A percentile compares a stretch with the other conserved stretches of the same genome.
Evolutionary conservation across 1,140 invertebrate species (phyloP).

Genomic region (Drosophila leontia): DNA sequence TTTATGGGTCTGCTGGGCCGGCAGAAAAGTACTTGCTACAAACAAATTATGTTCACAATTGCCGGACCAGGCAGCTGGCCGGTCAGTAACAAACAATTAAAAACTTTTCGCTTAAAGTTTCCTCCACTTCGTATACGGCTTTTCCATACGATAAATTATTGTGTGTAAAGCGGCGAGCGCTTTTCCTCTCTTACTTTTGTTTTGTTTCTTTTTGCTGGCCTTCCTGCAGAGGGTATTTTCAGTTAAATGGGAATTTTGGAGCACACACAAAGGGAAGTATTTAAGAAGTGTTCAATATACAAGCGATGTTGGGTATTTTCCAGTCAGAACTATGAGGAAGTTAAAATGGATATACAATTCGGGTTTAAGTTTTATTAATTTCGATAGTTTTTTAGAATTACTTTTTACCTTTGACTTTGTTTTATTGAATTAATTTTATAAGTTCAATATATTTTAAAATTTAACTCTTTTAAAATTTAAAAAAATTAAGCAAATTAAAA

Average conservation of each 20-base stretch:
- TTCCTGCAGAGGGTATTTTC: constrained; percentile 6
- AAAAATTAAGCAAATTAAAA: neutral
- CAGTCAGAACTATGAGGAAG: neutral
- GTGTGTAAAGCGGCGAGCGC: constrained; percentile 45
- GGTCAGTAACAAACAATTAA: constrained; percentile 68
- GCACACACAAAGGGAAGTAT: neutral
- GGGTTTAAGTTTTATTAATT: neutral
- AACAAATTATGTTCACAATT: constrained; percentile 48
- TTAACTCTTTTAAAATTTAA: neutral
- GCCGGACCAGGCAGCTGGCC: constrained; percentile 13
- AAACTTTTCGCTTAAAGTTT: constrained; percentile 73
- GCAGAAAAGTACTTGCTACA: constrained; percentile 32
- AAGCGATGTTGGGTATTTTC: neutral
- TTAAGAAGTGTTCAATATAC: constrained; percentile 8
- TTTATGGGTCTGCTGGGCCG: constrained; percentile 25
- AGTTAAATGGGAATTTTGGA: neutral
- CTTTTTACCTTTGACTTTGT: too few species aligned
- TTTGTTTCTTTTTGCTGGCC: constrained; percentile 13
- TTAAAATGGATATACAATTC: neutral
- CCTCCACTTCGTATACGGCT: constrained; percentile 25
- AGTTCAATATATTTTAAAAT: neutral
- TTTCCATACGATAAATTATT: constrained; percentile 64
- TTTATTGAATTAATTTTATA: neutral
- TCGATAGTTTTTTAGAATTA: neutral
- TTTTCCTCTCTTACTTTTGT: constrained; percentile 33